Conservation (phyloP, 2,888 invertebrate genomes). For the Salpingus planirostris region DNA sequence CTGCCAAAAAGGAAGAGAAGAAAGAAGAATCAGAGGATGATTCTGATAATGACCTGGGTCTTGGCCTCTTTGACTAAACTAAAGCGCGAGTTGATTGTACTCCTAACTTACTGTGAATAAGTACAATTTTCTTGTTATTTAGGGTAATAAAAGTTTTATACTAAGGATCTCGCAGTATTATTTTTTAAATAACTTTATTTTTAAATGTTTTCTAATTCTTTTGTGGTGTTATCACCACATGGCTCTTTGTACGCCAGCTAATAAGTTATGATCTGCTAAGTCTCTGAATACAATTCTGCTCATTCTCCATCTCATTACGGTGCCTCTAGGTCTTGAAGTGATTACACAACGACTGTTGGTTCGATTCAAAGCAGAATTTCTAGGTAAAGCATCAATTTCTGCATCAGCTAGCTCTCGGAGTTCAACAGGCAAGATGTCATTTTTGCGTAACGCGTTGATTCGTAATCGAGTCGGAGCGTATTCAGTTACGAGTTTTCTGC, state of each 20-base stretch:
- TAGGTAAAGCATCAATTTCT: slow-evolving; percentile 66
- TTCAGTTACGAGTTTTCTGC: slow-evolving; percentile 65
- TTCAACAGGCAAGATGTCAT: slow-evolving; percentile 76
- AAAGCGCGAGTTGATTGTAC: too few species aligned
- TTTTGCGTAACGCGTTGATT: slow-evolving; percentile 74
- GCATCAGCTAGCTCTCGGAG: slow-evolving; percentile 66
- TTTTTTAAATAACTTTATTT: too few species aligned
- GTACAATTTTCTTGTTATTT: too few species aligned
- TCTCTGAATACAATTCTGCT: slow-evolving; percentile 87
- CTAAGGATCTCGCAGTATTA: too few species aligned
- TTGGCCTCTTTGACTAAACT: slow-evolving; percentile 71
- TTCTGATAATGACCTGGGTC: slow-evolving; percentile 90
- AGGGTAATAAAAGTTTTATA: too few species aligned
- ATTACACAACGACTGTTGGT: slow-evolving; percentile 73
- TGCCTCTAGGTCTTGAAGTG: slow-evolving; percentile 79
- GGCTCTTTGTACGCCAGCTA: slow-evolving; percentile 88
- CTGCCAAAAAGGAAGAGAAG: slow-evolving; percentile 59
- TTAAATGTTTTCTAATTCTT: too few species aligned
- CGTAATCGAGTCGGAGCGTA: slow-evolving; percentile 69
- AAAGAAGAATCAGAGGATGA: slow-evolving; percentile 74
- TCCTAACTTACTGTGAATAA: too few species aligned
- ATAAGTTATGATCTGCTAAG: slow-evolving; percentile 86
- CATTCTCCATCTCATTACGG: slow-evolving; percentile 71
- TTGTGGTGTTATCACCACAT: slow-evolving; percentile 88
- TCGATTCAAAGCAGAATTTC: slow-evolving; percentile 58